Evolutionary conservation across 2,113 vertebrate species (phyloP).

Genomic region (Tiliqua scincoides): DNA sequence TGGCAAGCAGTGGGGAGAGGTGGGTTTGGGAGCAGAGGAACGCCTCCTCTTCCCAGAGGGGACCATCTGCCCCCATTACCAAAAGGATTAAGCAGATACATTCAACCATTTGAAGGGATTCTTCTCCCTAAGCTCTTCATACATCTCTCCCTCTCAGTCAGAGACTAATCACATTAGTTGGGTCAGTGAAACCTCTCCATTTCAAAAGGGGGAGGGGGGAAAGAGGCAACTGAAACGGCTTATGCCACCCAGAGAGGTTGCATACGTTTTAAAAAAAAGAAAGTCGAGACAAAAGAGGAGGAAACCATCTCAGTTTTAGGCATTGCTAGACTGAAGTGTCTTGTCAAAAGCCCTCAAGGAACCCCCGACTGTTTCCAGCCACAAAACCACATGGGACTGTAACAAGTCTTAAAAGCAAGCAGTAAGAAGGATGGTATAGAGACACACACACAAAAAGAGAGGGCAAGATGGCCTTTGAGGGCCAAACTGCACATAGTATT

Average conservation of each 20-base stretch:
- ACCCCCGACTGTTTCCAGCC: not conserved
- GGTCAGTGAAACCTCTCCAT: conserved; percentile 83
- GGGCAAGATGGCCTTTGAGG: not conserved
- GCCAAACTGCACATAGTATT: too few relatives aligned
- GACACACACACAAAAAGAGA: not conserved
- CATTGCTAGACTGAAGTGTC: conserved; percentile 61
- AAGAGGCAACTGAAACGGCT: conserved; percentile 81
- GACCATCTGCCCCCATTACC: conserved; percentile 83
- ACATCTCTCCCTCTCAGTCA: conserved; percentile 82
- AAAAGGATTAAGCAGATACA: conserved; percentile 86
- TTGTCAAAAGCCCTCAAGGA: conserved; percentile 24
- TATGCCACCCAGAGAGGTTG: conserved; percentile 86
- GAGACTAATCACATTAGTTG: conserved; percentile 94
- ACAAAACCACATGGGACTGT: not conserved
- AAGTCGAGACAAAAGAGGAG: conserved; percentile 57
- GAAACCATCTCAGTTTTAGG: conserved; percentile 70
- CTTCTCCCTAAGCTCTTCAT: conserved; percentile 81
- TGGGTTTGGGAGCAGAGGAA: not conserved
- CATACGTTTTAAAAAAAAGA: conserved; percentile 70
- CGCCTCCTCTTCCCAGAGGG: conserved; percentile 75
- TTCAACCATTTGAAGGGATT: conserved; percentile 86
- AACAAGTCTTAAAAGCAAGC: not conserved
- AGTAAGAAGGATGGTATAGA: not conserved
- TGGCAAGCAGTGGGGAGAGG: conserved; percentile 49
- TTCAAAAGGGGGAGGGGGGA: conserved; percentile 54